Conservation (phyloP, 2,113 vertebrate species). For the Phylloscopus trochiloides region DNA sequence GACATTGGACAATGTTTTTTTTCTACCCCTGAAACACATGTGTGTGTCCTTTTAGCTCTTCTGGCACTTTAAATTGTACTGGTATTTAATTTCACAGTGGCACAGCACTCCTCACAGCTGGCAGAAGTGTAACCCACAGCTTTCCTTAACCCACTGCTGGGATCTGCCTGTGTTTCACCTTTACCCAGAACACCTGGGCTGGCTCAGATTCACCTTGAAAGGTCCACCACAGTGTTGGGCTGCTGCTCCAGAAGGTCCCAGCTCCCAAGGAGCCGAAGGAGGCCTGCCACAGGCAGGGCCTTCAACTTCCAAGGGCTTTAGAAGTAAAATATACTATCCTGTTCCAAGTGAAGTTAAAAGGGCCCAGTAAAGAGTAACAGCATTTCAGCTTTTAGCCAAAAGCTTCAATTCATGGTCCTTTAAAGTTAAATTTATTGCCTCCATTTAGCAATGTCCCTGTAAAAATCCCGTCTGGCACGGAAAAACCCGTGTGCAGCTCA, state of each 20-base stretch:
- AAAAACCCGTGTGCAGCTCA: slow-evolving; percentile 26
- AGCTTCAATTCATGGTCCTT: slow-evolving; percentile 70
- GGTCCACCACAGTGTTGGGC: neutral
- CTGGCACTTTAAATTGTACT: neutral
- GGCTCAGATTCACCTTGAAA: neutral
- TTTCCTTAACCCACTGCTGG: neutral
- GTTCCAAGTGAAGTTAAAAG: slow-evolving; percentile 72
- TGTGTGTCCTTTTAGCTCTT: neutral
- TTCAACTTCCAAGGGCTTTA: slow-evolving; percentile 57
- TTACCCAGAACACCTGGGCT: neutral
- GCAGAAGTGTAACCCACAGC: neutral
- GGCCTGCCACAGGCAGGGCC: neutral
- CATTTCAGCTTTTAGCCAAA: slow-evolving; percentile 70
- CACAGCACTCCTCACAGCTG: neutral
- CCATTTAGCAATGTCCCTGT: slow-evolving; percentile 76
- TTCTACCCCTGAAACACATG: neutral
- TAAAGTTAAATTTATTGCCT: slow-evolving; percentile 75
- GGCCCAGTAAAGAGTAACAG: slow-evolving; percentile 72
- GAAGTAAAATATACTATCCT: slow-evolving; percentile 70
- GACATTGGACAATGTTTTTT: neutral
- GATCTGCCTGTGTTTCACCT: neutral
- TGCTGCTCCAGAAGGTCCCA: neutral
- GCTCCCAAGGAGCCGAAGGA: neutral
- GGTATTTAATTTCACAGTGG: neutral
- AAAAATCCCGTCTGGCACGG: slow-evolving; percentile 65